Conservation (phyloP, 2,113 vertebrate species). For the Crotalus horridus region DNA sequence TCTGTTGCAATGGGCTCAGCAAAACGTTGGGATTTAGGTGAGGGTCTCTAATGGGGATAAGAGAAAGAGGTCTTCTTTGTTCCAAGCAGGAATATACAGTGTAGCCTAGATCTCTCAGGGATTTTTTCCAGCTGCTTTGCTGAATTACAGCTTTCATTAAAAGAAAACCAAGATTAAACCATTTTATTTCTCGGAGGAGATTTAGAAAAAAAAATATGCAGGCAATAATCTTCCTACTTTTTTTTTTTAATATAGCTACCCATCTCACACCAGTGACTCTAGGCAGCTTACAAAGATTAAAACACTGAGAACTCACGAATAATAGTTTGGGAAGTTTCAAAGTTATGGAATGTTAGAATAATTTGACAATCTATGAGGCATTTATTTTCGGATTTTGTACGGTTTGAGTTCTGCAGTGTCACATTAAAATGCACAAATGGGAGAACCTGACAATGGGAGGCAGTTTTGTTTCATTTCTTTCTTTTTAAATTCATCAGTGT, state of each 20-base stretch:
- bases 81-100: not conserved
- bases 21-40: not conserved
- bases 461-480: not conserved
- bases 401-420: not conserved
- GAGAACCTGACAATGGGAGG: not conserved
- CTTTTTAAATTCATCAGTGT: not conserved
- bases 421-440: not conserved
- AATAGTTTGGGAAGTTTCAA: not conserved
- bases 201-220: not conserved
- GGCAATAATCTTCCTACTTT: not conserved
- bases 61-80: not conserved
- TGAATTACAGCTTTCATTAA: not conserved
- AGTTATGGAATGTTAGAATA: not conserved
- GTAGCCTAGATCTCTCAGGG: not conserved
- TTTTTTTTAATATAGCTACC: not conserved
- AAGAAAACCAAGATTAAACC: not conserved
- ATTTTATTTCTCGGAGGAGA: not conserved
- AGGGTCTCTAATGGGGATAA: not conserved
- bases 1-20: not conserved
- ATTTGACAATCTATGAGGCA: not conserved
- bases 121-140: not conserved
- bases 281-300: not conserved
- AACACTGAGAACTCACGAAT: not conserved
- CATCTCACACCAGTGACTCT: not conserved
- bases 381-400: not conserved